Evolutionary conservation across 2,797 vertebrate genomes (phyloP), one percentile per base, ranked within the genome.

Genomic region (Mastacembelus armatus): DNA sequence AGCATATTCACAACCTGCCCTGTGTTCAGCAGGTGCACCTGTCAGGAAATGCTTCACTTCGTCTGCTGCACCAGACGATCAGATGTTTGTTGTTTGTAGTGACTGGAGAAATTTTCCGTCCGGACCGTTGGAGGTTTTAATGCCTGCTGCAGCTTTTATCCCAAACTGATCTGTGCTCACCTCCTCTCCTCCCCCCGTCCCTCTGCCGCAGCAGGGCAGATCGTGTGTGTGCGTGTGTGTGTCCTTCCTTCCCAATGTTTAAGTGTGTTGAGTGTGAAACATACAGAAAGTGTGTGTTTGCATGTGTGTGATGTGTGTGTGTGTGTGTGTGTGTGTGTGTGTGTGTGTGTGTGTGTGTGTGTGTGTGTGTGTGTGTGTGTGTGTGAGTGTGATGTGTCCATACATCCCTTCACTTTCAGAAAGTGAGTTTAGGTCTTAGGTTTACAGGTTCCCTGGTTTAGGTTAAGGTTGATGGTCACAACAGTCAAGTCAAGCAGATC

Each of bases 81-180:
- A 19, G 18, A 4, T 4, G 38, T 16, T 1, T 8, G 4, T 0
- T 39, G 12, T 15, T 10, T 49, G 12, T 19, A 48, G 38, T 42
- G 36, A 4, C 55, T 1, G 18, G 50, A 49, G 22, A 42, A 69
- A 63, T 29, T 57, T 27, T 52, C 4, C 30, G 47, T 4, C 19
- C 4, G 21, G 27, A 52, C 38, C 5, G 21, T 21, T 22, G 16
- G 14, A 61, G 32, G 35, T 47, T 50, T 57, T 78, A n/a, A 30
- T 59, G 65, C 62, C 69, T 71, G 68, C 73, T 63, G 61, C 38
- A 75, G 62, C 77, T 74, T 83, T 80, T 80, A 78, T 82, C 66
- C 59, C 52, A 64, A 33, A 74, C 35, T 24, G 59, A 42, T 77
- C 64, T 74, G 45, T 83, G 71, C 61, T 71, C 84, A 62, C 67